Evolutionary conservation across 2,888 invertebrate species (phyloP).

Genomic region (Stenodema calcarata): DNA sequence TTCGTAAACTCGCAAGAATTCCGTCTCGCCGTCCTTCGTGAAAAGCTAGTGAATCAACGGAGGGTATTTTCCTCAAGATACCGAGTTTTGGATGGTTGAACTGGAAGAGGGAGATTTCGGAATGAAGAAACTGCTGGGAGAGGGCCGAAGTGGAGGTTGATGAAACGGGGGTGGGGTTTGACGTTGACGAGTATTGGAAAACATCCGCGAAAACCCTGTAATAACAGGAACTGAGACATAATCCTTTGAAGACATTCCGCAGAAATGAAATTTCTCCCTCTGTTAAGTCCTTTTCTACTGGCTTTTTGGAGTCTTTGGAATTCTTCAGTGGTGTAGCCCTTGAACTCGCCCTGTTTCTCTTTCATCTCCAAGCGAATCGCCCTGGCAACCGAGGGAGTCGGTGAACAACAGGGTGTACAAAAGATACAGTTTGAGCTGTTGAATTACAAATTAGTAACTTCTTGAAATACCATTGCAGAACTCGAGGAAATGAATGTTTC

Average conservation of each 20-base stretch:
- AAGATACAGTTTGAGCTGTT: too few relatives aligned
- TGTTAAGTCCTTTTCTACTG: conserved; percentile 6
- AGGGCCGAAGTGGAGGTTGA: too few relatives aligned
- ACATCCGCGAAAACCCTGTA: conserved; percentile 28
- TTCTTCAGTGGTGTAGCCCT: neutral
- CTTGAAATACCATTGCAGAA: too few relatives aligned
- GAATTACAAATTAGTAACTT: too few relatives aligned
- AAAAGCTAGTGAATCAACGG: neutral
- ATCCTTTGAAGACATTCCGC: conserved; percentile 43
- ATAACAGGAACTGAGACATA: conserved; percentile 44
- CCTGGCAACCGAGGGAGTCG: too few relatives aligned
- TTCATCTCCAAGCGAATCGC: too few relatives aligned
- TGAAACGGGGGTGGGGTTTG: neutral
- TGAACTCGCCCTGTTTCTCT: neutral
- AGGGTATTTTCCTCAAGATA: neutral
- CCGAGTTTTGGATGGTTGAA: neutral
- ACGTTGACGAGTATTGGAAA: conserved; percentile 44
- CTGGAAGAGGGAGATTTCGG: neutral
- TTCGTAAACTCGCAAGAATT: conserved; percentile 25
- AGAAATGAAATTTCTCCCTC: conserved; percentile 45
- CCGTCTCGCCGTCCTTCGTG: neutral
- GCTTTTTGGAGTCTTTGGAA: conserved; percentile 8
- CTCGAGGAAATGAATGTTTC: too few relatives aligned
- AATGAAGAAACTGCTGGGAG: neutral
- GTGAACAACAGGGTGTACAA: too few relatives aligned